These are phyloP conservation scores for Petrolisthes manimaculis DNA, from an alignment of 2,888 invertebrate species.

Conservation along the genomic window DNA sequence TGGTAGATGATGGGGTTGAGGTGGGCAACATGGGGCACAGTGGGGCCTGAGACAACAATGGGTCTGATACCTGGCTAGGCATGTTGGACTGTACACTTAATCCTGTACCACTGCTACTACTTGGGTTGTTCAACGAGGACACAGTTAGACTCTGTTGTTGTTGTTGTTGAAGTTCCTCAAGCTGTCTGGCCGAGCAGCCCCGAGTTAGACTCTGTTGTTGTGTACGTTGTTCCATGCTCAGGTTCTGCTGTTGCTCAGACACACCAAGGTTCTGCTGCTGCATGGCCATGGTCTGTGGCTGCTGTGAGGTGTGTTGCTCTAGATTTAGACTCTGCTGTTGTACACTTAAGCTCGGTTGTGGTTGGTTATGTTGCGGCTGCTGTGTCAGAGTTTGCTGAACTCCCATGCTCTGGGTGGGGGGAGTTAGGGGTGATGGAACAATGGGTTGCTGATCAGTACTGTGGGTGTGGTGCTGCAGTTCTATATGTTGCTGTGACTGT, in stretches of 20 bases:
- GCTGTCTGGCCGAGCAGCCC: background rate
- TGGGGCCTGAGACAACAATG: slow-evolving; percentile 38
- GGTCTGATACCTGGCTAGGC: slow-evolving; percentile 32
- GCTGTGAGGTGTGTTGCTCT: background rate
- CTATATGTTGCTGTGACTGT: background rate
- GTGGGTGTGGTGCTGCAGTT: too few species aligned
- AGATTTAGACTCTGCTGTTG: too few species aligned
- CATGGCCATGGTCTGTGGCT: background rate
- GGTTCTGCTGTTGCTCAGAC: slow-evolving; percentile 1
- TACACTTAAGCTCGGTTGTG: too few species aligned
- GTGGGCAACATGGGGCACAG: slow-evolving; percentile 30
- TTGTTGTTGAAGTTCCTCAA: background rate
- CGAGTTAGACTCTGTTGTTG: background rate
- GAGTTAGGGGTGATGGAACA: too few species aligned
- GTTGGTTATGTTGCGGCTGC: too few species aligned
- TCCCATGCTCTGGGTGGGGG: too few species aligned
- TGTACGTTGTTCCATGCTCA: background rate
- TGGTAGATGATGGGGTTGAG: slow-evolving; percentile 19
- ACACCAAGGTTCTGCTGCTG: background rate
- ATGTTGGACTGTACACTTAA: slow-evolving; percentile 12
- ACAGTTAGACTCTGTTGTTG: background rate
- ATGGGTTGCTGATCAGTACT: too few species aligned
- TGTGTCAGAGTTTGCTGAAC: too few species aligned
- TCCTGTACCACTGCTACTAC: slow-evolving; percentile 3
- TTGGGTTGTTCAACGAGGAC: background rate